Conservation (phyloP, 1,140 invertebrate genomes). For the Leguminivora glycinivorella region DNA sequence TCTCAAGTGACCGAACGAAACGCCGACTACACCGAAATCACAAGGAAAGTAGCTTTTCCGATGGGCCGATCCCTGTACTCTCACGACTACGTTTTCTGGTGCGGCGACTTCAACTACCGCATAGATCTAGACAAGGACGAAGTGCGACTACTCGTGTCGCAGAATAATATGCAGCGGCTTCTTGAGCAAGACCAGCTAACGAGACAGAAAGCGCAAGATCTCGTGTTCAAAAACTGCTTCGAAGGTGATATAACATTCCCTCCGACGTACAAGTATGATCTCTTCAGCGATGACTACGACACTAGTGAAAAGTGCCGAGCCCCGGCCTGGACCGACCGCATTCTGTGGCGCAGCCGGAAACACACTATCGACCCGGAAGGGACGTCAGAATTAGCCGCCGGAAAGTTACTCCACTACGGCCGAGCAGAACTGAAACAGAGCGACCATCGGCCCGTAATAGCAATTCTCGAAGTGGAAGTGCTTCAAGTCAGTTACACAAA, state of each 20-base stretch:
- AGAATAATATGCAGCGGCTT: constrained; percentile 88
- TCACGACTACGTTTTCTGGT: constrained; percentile 99
- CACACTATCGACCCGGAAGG: constrained; percentile 84
- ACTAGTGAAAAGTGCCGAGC: constrained; percentile 98
- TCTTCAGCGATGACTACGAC: constrained; percentile 99
- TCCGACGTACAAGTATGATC: constrained; percentile 99
- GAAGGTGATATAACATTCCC: constrained; percentile 96
- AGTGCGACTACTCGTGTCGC: constrained; percentile 90
- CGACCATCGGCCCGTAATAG: constrained; percentile 97
- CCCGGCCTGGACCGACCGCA: constrained; percentile 98
- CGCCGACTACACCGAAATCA: constrained; percentile 97
- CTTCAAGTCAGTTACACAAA: constrained; percentile 87
- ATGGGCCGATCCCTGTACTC: constrained; percentile 95
- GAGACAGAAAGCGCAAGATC: constrained; percentile 87
- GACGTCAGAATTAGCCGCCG: constrained; percentile 84
- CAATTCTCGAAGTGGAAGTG: constrained; percentile 93
- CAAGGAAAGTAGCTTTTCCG: constrained; percentile 94
- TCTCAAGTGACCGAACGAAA: constrained; percentile 97
- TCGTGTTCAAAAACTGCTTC: constrained; percentile 96
- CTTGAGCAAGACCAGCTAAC: constrained; percentile 94
- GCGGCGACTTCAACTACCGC: constrained; percentile 99
- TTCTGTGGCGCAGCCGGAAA: constrained; percentile 93
- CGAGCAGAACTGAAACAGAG: constrained; percentile 97
- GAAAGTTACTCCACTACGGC: constrained; percentile 93
- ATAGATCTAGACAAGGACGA: constrained; percentile 98